Evolutionary conservation across 1,140 invertebrate species (phyloP).

Genomic region (Rhynchophorus ferrugineus): DNA sequence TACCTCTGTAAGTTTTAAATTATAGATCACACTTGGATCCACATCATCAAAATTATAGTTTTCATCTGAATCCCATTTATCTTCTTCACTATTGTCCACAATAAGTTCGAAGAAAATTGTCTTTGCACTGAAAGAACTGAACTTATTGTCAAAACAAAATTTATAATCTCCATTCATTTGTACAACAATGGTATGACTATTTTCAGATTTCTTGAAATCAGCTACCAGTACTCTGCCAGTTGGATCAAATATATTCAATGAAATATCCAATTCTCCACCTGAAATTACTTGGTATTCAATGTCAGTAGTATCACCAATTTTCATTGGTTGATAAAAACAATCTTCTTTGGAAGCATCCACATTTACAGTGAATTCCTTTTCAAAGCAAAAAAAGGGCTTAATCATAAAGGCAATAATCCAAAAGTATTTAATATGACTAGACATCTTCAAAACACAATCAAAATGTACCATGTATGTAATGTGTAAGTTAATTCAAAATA

Average conservation of each 20-base stretch:
- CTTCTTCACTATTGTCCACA: constrained; percentile 53
- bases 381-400: too few relatives aligned
- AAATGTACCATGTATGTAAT: too few relatives aligned
- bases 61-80: constrained; percentile 46
- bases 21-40: constrained; percentile 40
- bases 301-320: constrained; percentile 54
- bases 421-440: too few relatives aligned
- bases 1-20: constrained; percentile 58
- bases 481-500: too few relatives aligned
- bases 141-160: constrained; percentile 78
- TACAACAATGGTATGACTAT: constrained; percentile 52
- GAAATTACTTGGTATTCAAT: constrained; percentile 75
- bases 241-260: constrained; percentile 59
- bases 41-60: constrained; percentile 43
- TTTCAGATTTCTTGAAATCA: constrained; percentile 65
- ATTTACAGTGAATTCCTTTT: constrained; percentile 62
- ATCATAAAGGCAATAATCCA: too few relatives aligned
- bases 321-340: constrained; percentile 60
- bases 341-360: constrained; percentile 59
- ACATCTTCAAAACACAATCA: too few relatives aligned
- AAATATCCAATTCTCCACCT: constrained; percentile 69
- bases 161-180: constrained; percentile 60
- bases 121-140: constrained; percentile 69
- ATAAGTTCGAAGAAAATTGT: constrained; percentile 75
- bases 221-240: constrained; percentile 54